These are phyloP conservation scores for Dasypogon diadema DNA, from an alignment of 2,888 invertebrate species.

Conservation along the genomic window DNA sequence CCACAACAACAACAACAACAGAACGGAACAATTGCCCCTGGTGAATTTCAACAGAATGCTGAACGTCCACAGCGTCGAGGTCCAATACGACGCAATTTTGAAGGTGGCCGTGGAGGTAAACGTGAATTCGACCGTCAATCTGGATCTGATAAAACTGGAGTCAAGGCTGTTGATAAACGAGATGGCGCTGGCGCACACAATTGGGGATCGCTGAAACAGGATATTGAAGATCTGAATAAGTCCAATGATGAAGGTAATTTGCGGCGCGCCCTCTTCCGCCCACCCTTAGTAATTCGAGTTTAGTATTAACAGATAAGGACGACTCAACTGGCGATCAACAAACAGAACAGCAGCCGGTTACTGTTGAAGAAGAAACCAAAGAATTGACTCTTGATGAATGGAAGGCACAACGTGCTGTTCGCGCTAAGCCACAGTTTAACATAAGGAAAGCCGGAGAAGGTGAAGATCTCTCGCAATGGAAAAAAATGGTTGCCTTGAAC, in stretches of 20 bases:
- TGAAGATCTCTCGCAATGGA: slow-evolving; percentile 92
- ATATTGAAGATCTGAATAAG: slow-evolving; percentile 75
- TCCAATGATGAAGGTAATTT: slow-evolving; percentile 60
- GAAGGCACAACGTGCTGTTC: slow-evolving; percentile 85
- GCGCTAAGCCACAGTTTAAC: slow-evolving; percentile 89
- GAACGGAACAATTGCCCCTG: slow-evolving; percentile 65
- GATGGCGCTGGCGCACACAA: slow-evolving; percentile 96
- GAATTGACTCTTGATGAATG: slow-evolving; percentile 95
- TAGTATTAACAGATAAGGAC: slow-evolving; percentile 62
- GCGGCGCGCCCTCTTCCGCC: no score
- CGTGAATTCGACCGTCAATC: slow-evolving; percentile 95
- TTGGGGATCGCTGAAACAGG: slow-evolving; percentile 95
- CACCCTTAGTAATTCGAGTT: no score
- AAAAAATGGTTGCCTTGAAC: slow-evolving; percentile 86
- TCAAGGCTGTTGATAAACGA: slow-evolving; percentile 93
- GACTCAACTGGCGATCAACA: slow-evolving; percentile 65
- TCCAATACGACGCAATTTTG: slow-evolving; percentile 64
- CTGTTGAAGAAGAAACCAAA: slow-evolving; percentile 79
- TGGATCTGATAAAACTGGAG: slow-evolving; percentile 94
- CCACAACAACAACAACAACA: slow-evolving; percentile 39
- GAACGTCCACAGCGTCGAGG: slow-evolving; percentile 65
- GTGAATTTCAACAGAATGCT: slow-evolving; percentile 70
- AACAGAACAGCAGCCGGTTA: slow-evolving; percentile 68
- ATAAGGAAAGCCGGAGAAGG: slow-evolving; percentile 95
- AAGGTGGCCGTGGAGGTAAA: slow-evolving; percentile 77